phyloP scores from a whole-genome alignment of 2,797 vertebrate genomes.

The Scyliorhinus canicula region DNA sequence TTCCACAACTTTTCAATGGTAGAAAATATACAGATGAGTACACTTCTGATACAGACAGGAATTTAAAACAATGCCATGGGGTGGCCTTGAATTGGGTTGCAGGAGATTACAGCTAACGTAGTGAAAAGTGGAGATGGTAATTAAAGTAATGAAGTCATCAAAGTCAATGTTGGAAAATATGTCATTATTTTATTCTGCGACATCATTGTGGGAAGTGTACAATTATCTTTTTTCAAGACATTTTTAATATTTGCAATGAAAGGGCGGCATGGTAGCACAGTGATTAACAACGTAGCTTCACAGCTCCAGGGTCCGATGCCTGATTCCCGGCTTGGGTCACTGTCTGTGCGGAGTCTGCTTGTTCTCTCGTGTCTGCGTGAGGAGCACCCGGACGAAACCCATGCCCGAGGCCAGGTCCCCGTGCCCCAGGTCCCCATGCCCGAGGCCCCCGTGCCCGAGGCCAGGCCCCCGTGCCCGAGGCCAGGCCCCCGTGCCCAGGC shows the following conservation, averaged over 20 bases:
- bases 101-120: neutral
- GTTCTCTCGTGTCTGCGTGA: no score
- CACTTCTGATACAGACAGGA: neutral
- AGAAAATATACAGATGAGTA: neutral
- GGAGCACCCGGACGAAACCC: no score
- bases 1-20: neutral
- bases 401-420: no score
- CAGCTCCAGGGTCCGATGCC: no score
- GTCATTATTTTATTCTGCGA: neutral
- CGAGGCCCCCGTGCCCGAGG: no score
- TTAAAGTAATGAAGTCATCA: neutral
- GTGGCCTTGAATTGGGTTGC: neutral
- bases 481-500: no score
- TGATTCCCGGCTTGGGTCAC: no score
- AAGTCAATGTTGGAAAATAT: neutral
- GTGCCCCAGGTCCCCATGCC: no score
- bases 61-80: neutral
- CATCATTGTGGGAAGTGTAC: neutral
- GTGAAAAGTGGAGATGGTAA: neutral
- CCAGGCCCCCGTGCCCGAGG: no score
- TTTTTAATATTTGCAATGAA: neutral
- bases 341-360: no score
- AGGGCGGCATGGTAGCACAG: no score
- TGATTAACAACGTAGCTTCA: no score
- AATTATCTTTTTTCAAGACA: neutral